phyloP scores from a whole-genome alignment of 2,888 invertebrate species.

The Drosophila picticornis region DNA sequence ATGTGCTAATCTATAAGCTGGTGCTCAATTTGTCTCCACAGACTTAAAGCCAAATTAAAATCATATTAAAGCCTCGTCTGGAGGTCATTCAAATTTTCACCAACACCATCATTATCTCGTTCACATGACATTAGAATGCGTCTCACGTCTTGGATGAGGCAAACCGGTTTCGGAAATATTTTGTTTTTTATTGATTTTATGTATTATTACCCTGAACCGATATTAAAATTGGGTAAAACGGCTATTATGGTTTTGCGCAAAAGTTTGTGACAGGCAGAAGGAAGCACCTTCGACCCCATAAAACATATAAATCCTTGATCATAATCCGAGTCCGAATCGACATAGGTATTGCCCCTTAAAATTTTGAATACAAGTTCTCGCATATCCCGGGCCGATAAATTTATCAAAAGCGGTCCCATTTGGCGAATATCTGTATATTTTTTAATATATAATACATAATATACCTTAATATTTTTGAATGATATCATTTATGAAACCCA shows the following conservation, averaged over 20 bases:
- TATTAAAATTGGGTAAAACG: background rate
- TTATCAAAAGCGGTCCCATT: background rate
- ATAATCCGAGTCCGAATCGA: background rate
- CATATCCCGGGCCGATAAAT: background rate
- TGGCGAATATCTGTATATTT: background rate
- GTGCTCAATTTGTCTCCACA: constrained; percentile 27
- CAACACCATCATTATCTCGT: constrained; percentile 27
- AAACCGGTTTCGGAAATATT: constrained; percentile 43
- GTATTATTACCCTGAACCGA: background rate
- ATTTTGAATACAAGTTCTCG: background rate
- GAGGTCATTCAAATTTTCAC: constrained; percentile 13
- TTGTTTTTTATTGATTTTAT: constrained; percentile 50
- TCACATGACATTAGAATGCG: constrained; percentile 38
- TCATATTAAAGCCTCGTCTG: constrained; percentile 6
- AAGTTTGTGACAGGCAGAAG: background rate
- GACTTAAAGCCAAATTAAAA: constrained; percentile 16
- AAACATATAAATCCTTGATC: background rate
- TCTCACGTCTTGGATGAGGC: constrained; percentile 42
- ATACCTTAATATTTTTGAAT: too few relatives aligned
- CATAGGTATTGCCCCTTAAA: background rate
- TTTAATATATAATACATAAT: background rate
- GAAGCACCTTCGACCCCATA: background rate
- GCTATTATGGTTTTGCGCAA: background rate
- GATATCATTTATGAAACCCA: background rate
- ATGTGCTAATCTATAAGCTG: constrained; percentile 2